Conservation (phyloP, 2,113 vertebrate species). For the Varanus salvator region DNA sequence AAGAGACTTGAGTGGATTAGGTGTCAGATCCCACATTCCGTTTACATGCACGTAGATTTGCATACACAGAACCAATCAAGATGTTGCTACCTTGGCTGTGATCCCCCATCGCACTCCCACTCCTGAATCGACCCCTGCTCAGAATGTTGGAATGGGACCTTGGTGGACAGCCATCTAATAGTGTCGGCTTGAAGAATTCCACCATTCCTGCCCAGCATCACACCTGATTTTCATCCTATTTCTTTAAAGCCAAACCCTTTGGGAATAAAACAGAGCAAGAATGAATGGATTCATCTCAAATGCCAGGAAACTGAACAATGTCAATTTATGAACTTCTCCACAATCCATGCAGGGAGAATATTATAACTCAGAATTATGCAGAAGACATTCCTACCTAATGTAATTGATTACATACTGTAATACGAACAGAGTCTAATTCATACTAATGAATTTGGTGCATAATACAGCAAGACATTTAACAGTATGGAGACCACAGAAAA, state of each 20-base stretch:
- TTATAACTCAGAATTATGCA: constrained; percentile 70
- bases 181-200: neutral
- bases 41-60: neutral
- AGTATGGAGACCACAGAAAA: constrained; percentile 43
- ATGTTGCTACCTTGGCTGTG: neutral
- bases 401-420: constrained; percentile 68
- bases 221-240: neutral
- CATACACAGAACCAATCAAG: neutral
- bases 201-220: too few relatives aligned
- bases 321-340: neutral
- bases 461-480: constrained; percentile 56
- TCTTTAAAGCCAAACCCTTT: neutral
- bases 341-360: neutral
- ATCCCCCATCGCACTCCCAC: neutral
- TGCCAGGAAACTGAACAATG: constrained; percentile 5
- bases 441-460: constrained; percentile 63
- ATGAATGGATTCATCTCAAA: neutral
- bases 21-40: neutral
- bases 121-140: neutral
- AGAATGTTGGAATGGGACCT: neutral
- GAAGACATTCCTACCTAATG: constrained; percentile 58
- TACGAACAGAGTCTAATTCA: constrained; percentile 61
- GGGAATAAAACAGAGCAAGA: neutral
- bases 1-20: too few relatives aligned
- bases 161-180: too few relatives aligned